Base-by-base conservation (phyloP, 2,113 vertebrate genomes). In the Centropristis striata region DNA sequence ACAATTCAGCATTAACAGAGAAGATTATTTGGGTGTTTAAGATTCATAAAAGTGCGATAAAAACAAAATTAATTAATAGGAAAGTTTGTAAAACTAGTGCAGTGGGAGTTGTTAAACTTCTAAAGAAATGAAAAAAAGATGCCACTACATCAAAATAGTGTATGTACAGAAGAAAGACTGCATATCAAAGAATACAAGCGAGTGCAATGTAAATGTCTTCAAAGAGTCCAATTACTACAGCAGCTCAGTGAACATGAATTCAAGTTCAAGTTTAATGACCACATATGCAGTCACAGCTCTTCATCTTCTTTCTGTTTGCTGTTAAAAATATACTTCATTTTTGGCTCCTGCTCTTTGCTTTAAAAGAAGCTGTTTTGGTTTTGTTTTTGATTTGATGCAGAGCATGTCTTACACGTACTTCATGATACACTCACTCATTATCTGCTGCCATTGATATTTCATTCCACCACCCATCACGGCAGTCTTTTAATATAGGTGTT, bases 401-500 rank as follows among this genome's bases (percentile, higher is more conserved):
- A 36, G 55, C 9, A 54, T 27, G 23, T 65, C 41, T 41, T 53
- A 8, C 3, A 37, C 46, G 27, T 36, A 64, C 25, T 58, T 53
- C 14, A 41, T 42, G 5, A 28, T 58, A 15, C n/a, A n/a, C 7
- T 61, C 47, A 13, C 0, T 21, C 4, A 28, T 41, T 60, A 9
- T 67, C 50, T 25, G 21, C 54, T 63, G 27, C 28, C 32, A 75
- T 37, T 44, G 66, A 55, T 25, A 39, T 68, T 60, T 12, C 4
- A 57, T 21, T 42, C 12, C n/a, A 20, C 53, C 41, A 42, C 23
- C 60, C 44, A n/a, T 37, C 32, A 5, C 54, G 20, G 49, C 53
- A 46, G 49, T 53, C 13, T 21, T 78, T 65, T 77, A 74, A 75
- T 69, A 65, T 36, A 46, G 39, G 46, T 70, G 46, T 71, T 82